Base-by-base conservation (phyloP, 2,888 invertebrate genomes). In the Stenodema calcarata region DNA sequence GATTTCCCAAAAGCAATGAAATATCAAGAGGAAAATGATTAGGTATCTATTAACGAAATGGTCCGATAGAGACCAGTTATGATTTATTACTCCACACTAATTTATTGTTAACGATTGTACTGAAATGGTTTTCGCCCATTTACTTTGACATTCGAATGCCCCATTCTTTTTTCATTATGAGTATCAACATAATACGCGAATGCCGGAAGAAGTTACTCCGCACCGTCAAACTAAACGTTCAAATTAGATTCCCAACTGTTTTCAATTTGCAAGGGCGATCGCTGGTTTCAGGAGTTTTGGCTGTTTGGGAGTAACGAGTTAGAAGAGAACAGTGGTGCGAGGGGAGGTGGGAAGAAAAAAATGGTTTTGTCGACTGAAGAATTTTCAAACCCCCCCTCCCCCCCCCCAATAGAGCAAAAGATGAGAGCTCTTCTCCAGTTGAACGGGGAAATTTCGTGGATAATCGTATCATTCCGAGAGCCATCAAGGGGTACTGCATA, bases 401-500 rank as follows among this genome's bases (percentile, higher is more conserved):
- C 12, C 35, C 23, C 28, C n/a, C 11, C 54, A 2, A 4, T 81
- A 12, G 79, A n/a, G 50, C 23, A 28, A 47, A 23, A 35, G 42
- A 7, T 23, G 78, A 44, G 18, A 44, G 9, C 23, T 27, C 27
- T 16, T 23, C 28, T 14, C 30, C 30, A 28, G n/a, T 73, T 73
- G 27, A 41, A 62, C 62, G 30, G 73, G 44, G 1, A 27, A 80
- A 80, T 54, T 62, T 41, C 82, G 12, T 14, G 62, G 62, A 82
- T 82, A 69, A 82, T 82, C 82, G 73, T 75, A 75, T 84, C 84
- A 84, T 84, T 73, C 47, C 50, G 16, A 44, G 44, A 28, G 54
- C 84, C 84, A 84, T 84, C 84, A 73, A 84, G 75, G 73, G 47
- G 47, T 73, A 84, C 75, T 84, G 84, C 84, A 47, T 70, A 28